A percentile compares a stretch with the other conserved stretches of the same genome.
phyloP scores from a whole-genome alignment of 2,888 invertebrate genomes.

The Harpagoxenus sublaevis region DNA sequence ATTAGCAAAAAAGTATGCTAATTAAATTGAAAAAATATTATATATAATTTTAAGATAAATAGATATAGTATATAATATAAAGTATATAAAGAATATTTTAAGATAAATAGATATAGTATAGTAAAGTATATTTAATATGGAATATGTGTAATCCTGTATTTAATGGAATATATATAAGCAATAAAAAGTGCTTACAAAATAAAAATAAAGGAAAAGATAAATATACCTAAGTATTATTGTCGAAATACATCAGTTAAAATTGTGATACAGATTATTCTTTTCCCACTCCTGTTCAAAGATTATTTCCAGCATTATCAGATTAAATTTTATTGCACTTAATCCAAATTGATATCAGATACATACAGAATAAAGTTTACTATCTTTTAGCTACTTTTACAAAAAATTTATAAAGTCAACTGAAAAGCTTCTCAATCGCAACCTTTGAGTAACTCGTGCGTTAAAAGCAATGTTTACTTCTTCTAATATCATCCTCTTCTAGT shows the following conservation, averaged over 20 bases:
- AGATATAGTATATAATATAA: neutral
- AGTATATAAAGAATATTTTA: too few species aligned
- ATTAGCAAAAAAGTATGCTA: constrained; percentile 42
- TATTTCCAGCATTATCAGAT: neutral
- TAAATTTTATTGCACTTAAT: neutral
- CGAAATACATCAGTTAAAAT: neutral
- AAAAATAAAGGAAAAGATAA: neutral
- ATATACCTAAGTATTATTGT: neutral
- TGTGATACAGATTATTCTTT: neutral
- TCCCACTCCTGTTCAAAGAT: neutral
- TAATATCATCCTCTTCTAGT: too few species aligned
- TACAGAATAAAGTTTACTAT: too few species aligned
- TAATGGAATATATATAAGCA: neutral
- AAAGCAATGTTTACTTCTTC: too few species aligned
- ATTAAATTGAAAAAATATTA: neutral
- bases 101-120: too few species aligned
- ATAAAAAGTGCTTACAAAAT: neutral
- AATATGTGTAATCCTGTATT: neutral
- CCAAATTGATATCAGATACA: too few species aligned
- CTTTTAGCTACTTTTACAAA: too few species aligned
- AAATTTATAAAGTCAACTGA: too few species aligned
- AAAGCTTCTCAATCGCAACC: too few species aligned
- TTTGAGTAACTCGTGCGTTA: too few species aligned
- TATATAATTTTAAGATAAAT: neutral
- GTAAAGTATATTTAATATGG: too few species aligned